Base-by-base conservation (phyloP, 2,888 invertebrate genomes). In the Sphinx pinastri region DNA sequence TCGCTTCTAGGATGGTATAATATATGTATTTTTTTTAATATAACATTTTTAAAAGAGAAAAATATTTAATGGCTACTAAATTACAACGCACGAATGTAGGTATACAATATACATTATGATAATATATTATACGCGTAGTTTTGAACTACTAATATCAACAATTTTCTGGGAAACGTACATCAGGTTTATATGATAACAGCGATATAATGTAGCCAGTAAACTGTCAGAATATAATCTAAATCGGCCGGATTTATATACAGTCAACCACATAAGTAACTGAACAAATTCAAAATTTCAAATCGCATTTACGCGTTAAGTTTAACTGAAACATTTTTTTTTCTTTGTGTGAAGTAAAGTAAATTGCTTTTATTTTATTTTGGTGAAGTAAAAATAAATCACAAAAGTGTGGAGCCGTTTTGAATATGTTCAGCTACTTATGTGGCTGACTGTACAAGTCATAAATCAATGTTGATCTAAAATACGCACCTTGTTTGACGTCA, bases 401-500 rank as follows among this genome's bases (percentile, higher is more conserved):
- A n/a, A n/a, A n/a, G n/a, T n/a, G n/a, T n/a, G n/a, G n/a, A n/a
- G n/a, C n/a, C n/a, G n/a, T n/a, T n/a, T n/a, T n/a, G n/a, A n/a
- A n/a, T n/a, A n/a, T n/a, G n/a, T n/a, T n/a, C n/a, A n/a, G n/a
- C n/a, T n/a, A n/a, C n/a, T n/a, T n/a, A n/a, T n/a, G n/a, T n/a
- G n/a, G n/a, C n/a, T n/a, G n/a, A n/a, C n/a, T n/a, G 71, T 71
- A 74, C 72, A 68, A 74, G 74, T 75, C 77, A 78, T 80, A 79
- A 80, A 82, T 76, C 75, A 76, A 67, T 71, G 66, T 68, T 69
- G 68, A 70, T 77, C 74, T 73, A 75, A 83, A 82, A 83, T 83
- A 85, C 78, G 79, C 79, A 73, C 68, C 69, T 70, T 69, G 67
- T 73, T 77, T 84, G 83, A 85, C 84, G 83, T 86, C 85, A 85